phyloP scores from a whole-genome alignment of 2,797 vertebrate genomes.

The Amblyopsis hoosieri region DNA sequence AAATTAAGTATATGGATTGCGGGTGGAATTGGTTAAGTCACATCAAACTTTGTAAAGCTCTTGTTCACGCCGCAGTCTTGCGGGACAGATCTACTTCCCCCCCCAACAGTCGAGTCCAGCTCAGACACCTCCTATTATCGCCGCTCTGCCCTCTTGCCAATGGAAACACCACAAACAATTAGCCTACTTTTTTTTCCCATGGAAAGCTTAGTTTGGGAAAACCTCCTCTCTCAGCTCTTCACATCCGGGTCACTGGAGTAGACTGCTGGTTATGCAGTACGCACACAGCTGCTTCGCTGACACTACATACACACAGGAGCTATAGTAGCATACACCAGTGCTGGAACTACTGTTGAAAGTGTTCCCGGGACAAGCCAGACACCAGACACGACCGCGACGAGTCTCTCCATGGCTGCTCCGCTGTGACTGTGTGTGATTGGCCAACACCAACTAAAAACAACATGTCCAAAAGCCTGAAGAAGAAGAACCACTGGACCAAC shows the following conservation, averaged over 20 bases:
- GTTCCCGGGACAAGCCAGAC: slow-evolving; percentile 29
- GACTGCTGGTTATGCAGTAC: slow-evolving; percentile 17
- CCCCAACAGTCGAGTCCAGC: background rate
- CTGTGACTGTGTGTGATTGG: slow-evolving; percentile 40
- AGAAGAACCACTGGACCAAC: slow-evolving; percentile 97
- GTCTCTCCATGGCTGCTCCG: slow-evolving; percentile 56
- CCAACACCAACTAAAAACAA: no score
- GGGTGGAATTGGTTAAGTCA: slow-evolving; percentile 6
- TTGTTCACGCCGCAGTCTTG: background rate
- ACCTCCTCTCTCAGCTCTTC: slow-evolving; percentile 67
- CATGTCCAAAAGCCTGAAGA: slow-evolving; percentile 96
- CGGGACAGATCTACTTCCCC: no score
- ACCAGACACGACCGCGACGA: slow-evolving; percentile 16
- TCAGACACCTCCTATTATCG: slow-evolving; percentile 20
- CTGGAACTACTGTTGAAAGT: slow-evolving; percentile 35
- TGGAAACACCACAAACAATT: slow-evolving; percentile 51
- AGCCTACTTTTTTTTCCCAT: slow-evolving; percentile 55
- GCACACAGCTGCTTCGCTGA: slow-evolving; percentile 40
- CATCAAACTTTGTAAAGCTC: slow-evolving; percentile 7
- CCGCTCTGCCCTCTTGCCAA: slow-evolving; percentile 45
- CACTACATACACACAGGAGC: slow-evolving; percentile 5
- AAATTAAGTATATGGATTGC: slow-evolving; percentile 10
- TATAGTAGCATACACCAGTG: slow-evolving; percentile 60
- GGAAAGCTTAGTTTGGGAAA: slow-evolving; percentile 68
- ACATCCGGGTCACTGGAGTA: slow-evolving; percentile 81